Evolutionary conservation across 2,797 vertebrate genomes (phyloP).

Genomic region (Pangasius djambal): DNA sequence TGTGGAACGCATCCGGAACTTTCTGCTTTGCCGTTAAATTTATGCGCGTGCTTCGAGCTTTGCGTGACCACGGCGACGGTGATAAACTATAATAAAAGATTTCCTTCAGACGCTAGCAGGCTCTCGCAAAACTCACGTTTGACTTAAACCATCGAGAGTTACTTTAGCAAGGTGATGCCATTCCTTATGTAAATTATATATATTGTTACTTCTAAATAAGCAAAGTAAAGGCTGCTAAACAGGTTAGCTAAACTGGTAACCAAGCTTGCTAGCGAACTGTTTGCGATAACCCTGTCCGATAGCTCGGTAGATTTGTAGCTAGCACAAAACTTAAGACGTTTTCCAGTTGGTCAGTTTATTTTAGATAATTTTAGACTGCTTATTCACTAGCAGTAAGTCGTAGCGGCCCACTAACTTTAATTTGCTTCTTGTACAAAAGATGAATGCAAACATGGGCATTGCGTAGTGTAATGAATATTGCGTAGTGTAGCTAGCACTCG

Average conservation of each 20-base stretch:
- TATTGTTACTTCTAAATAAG: neutral
- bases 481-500: neutral
- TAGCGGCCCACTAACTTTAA: neutral
- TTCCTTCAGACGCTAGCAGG: neutral
- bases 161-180: conserved; percentile 13
- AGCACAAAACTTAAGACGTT: neutral
- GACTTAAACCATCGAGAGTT: neutral
- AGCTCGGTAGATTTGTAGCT: neutral
- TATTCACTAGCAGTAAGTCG: neutral
- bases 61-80: neutral
- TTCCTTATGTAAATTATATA: neutral
- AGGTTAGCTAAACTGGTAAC: neutral
- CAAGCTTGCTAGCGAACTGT: neutral
- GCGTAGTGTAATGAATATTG: neutral
- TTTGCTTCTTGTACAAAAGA: neutral
- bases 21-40: neutral
- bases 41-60: neutral
- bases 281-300: neutral
- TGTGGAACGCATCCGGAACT: neutral
- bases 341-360: neutral
- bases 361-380: neutral
- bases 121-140: neutral
- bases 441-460: no score
- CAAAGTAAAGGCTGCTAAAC: neutral
- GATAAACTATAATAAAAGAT: neutral